phyloP scores from a whole-genome alignment of 2,113 vertebrate species.

The Mobula hypostoma region DNA sequence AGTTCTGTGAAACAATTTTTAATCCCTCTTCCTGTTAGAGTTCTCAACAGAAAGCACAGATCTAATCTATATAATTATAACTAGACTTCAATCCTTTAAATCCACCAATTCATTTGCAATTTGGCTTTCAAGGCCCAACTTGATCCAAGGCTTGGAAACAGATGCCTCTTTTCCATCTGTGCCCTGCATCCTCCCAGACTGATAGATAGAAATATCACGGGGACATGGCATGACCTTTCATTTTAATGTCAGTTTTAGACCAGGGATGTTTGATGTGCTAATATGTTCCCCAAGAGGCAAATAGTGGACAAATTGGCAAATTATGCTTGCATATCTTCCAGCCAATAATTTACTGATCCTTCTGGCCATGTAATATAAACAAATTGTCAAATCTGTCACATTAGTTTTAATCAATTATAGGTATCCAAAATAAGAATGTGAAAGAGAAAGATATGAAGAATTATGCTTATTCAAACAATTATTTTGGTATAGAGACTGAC shows the following conservation, averaged over 20 bases:
- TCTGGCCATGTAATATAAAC: background rate
- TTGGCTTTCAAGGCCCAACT: background rate
- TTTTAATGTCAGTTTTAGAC: conserved; percentile 2
- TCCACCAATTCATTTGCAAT: background rate
- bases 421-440: background rate
- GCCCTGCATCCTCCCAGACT: background rate
- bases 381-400: background rate
- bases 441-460: background rate
- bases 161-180: background rate
- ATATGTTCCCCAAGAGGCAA: background rate
- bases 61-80: background rate
- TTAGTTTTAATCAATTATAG: background rate
- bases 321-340: background rate
- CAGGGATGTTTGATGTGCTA: background rate
- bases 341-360: conserved; percentile 8
- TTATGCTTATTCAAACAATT: background rate
- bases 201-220: background rate
- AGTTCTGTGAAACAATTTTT: background rate
- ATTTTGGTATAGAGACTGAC: background rate
- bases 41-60: background rate
- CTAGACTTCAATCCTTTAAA: background rate
- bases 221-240: background rate
- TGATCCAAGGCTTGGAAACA: background rate
- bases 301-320: background rate
- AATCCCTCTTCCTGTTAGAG: background rate